These are phyloP conservation scores for Pocillopora meandrina DNA, from an alignment of 92 coral and sea anemone species.

Conservation along the genomic window DNA sequence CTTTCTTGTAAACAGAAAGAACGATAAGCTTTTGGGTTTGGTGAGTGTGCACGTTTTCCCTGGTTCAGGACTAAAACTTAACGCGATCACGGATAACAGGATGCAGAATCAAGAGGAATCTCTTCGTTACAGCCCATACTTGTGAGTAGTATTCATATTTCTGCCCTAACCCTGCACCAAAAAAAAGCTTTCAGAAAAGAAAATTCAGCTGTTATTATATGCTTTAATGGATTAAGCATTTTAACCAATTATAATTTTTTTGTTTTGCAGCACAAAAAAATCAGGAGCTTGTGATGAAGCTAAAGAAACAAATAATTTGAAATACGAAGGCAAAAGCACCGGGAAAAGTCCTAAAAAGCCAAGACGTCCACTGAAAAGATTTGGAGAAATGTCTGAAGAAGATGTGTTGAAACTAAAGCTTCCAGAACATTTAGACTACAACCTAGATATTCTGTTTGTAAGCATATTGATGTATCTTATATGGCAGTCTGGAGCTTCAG, in stretches of 20 bases:
- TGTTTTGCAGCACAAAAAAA: no score
- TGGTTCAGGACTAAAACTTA: not conserved
- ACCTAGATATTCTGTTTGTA: conserved; percentile 89
- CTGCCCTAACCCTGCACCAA: no score
- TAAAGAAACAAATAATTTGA: not conserved
- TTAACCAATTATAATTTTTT: no score
- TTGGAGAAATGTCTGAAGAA: conserved; percentile 89
- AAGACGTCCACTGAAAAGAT: conserved; percentile 37
- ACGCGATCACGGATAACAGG: not conserved
- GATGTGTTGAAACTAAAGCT: conserved; percentile 82
- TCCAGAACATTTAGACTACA: conserved; percentile 82
- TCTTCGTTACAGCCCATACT: conserved; percentile 74
- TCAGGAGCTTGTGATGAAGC: not conserved
- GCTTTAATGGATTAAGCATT: no score
- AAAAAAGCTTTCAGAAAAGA: no score
- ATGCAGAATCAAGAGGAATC: conserved; percentile 23
- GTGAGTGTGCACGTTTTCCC: not conserved
- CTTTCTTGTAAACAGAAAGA: not conserved
- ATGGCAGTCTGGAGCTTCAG: no score
- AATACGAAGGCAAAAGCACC: not conserved
- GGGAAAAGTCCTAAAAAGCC: conserved; percentile 37
- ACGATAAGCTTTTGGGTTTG: not conserved
- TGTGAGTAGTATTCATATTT: conserved; percentile 50
- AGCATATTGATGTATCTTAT: conserved; percentile 29
- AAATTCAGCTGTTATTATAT: no score